Conservation (phyloP, 1,140 invertebrate genomes). For the Steinernema khuongi region DNA sequence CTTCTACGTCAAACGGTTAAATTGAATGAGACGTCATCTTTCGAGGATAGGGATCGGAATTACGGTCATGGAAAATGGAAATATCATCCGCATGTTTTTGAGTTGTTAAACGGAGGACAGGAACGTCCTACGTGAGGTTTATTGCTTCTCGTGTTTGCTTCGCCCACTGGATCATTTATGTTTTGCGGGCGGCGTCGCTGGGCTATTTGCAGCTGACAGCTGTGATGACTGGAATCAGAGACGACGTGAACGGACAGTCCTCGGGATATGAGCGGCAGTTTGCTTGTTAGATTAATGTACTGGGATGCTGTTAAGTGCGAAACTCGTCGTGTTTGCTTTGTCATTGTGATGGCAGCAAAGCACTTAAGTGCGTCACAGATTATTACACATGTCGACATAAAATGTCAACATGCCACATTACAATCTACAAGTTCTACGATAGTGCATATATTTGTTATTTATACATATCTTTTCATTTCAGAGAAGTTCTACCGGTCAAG, state of each 20-base stretch:
- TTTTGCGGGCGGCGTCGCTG: not conserved
- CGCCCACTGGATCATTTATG: not conserved
- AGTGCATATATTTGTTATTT: no score
- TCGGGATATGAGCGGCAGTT: not conserved
- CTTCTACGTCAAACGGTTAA: no score
- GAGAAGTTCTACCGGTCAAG: slow-evolving; percentile 86
- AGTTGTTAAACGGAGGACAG: no score
- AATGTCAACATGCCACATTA: not conserved
- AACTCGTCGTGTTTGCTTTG: not conserved
- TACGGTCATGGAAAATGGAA: no score
- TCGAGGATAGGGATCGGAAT: no score
- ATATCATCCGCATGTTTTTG: no score
- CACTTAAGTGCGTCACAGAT: not conserved
- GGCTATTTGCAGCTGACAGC: not conserved
- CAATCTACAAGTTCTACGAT: no score
- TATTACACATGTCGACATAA: not conserved
- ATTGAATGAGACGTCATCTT: no score
- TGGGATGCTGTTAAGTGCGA: slow-evolving; percentile 18
- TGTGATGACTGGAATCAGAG: slow-evolving; percentile 11
- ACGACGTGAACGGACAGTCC: not conserved
- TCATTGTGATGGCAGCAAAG: not conserved
- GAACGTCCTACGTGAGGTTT: not conserved
- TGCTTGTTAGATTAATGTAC: not conserved
- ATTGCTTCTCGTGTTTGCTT: not conserved
- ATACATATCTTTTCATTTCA: slow-evolving; percentile 62